Evolutionary conservation across 2,113 vertebrate genomes (phyloP).

Genomic region (Pungitius pungitius): DNA sequence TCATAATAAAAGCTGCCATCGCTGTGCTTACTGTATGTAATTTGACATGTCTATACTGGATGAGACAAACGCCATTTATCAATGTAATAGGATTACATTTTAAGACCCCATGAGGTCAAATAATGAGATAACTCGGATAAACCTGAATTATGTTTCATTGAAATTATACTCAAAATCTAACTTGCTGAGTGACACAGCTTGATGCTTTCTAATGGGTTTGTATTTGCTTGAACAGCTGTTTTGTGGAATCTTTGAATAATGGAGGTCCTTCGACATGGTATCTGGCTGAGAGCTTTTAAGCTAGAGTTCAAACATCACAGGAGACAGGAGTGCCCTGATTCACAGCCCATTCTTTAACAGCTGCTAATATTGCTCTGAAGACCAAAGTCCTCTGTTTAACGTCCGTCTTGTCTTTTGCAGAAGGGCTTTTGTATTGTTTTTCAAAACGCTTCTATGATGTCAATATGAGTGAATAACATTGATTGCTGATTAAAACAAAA

Average conservation of each 20-base stretch:
- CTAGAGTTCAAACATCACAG: slow-evolving; percentile 16
- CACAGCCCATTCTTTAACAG: slow-evolving; percentile 5
- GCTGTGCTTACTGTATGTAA: slow-evolving; percentile 28
- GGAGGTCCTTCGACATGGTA: background rate
- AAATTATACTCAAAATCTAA: slow-evolving; percentile 25
- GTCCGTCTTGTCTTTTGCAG: slow-evolving; percentile 5
- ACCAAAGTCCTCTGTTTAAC: background rate
- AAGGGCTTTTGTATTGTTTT: background rate
- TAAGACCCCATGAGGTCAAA: slow-evolving; percentile 40
- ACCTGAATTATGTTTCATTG: slow-evolving; percentile 40
- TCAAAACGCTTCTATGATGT: slow-evolving; percentile 19
- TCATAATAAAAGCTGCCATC: slow-evolving; percentile 36
- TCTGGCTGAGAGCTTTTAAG: slow-evolving; percentile 5
- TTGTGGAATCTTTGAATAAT: slow-evolving; percentile 21
- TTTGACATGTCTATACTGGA: slow-evolving; percentile 27
- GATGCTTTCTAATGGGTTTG: slow-evolving; percentile 33
- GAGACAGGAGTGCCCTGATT: slow-evolving; percentile 1
- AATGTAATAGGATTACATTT: slow-evolving; percentile 37
- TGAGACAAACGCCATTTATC: slow-evolving; percentile 40
- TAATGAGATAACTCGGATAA: slow-evolving; percentile 35
- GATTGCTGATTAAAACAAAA: slow-evolving; percentile 75
- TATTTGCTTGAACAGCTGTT: slow-evolving; percentile 22
- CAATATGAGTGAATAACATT: slow-evolving; percentile 22
- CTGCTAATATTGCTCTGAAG: slow-evolving; percentile 21
- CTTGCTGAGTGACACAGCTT: slow-evolving; percentile 42